Percentiles rank a stretch among this genome's conserved stretches.
These are phyloP conservation scores for Tachina grossa DNA, from an alignment of 2,888 invertebrate genomes.

Conservation along the genomic window DNA sequence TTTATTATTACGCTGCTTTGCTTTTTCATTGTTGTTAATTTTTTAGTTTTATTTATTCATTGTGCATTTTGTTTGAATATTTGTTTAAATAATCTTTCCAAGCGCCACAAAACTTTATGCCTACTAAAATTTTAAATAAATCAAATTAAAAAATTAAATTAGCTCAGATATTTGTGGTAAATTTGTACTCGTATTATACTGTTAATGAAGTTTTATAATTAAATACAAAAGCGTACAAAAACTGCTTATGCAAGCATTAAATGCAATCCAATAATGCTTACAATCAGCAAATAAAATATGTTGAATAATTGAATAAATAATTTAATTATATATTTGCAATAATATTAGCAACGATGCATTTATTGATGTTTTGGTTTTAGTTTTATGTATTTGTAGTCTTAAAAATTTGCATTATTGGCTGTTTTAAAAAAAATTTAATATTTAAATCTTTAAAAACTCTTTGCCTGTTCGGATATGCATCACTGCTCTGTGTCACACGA, in stretches of 20 bases:
- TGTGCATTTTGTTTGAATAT: too few species aligned
- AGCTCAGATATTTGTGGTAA: constrained; percentile 42
- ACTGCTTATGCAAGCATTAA: constrained; percentile 13
- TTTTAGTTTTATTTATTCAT: background rate
- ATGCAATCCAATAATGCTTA: background rate
- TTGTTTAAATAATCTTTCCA: background rate
- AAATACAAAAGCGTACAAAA: constrained; percentile 2
- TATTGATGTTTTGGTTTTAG: too few species aligned
- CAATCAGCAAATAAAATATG: background rate
- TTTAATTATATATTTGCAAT: too few species aligned
- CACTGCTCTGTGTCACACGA: too few species aligned
- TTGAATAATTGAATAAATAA: background rate
- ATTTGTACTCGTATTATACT: constrained; percentile 16
- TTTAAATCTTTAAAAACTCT: too few species aligned
- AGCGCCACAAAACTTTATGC: background rate
- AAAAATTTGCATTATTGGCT: too few species aligned
- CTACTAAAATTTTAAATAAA: background rate
- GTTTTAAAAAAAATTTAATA: too few species aligned
- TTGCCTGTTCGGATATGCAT: too few species aligned
- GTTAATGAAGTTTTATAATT: constrained; percentile 17
- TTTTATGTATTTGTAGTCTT: too few species aligned
- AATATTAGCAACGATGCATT: too few species aligned
- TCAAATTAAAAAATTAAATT: constrained; percentile 35
- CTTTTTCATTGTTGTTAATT: too few species aligned
- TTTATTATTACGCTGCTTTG: too few species aligned